Base-by-base conservation (phyloP, 2,113 vertebrate genomes). In the Muntiacus muntjak region DNA sequence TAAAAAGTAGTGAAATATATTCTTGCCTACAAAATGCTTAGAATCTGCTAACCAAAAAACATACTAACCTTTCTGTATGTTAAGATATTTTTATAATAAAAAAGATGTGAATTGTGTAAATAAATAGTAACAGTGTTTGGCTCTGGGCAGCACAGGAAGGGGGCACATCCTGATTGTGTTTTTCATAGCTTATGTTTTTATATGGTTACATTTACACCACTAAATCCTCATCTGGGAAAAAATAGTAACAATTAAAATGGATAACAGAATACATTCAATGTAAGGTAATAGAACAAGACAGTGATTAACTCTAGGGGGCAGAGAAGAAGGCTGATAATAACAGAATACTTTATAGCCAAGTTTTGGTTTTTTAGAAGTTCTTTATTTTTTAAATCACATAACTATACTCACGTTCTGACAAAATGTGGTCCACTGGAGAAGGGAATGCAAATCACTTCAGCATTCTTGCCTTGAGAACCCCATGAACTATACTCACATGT, bases 101-200 rank as follows among this genome's bases (percentile, higher is more conserved):
- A 87, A 50, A 86, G 36, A 36, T 16, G 36, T 33, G 15, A 92
- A 71, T 13, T 60, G 4, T 60, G 15, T 54, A 67, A 58, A 58
- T 87, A 91, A 86, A 88, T 28, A 85, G 19, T 57, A 89, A 96
- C 19, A 90, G 36, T 54, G 14, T 54, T 82, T 82, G 79, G 79
- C 19, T 52, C 17, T 81, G 47, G 78, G 47, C 47, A 33, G 47
- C 0, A 0, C 9, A 50, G 47, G 17, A 81, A 33, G 30, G 30
- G 78, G 47, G 9, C 17, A 52, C 30, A 52, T 52, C 5, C 0
- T 79, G 76, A 79, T 30, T 79, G 76, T 52, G 47, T 98, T 98
- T 98, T 99, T 99, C 98, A 98, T 98, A 98, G 98, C 97, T 99
- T 99, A 98, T 99, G 98, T 98, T 99, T 99, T 98, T 99, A 98